phyloP scores from a whole-genome alignment of 2,113 vertebrate genomes.

The Takifugu bimaculatus region DNA sequence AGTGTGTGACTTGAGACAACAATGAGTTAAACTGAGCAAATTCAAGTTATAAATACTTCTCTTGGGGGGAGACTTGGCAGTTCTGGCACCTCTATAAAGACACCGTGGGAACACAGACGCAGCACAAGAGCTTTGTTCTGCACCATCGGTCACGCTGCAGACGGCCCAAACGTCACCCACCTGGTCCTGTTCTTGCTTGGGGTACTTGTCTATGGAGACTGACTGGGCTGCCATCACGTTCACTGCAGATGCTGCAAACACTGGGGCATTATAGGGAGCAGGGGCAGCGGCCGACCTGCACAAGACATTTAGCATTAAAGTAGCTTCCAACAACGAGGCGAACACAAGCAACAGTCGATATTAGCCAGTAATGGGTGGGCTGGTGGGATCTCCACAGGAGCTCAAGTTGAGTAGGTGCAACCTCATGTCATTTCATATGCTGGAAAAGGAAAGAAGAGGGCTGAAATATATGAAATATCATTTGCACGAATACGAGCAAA shows the following conservation, averaged over 20 bases:
- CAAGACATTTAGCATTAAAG: constrained; percentile 32
- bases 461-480: too few relatives aligned
- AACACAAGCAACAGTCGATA: not conserved
- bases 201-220: constrained; percentile 73
- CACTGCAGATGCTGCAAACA: constrained; percentile 61
- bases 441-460: too few relatives aligned
- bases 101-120: constrained; percentile 11
- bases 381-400: not conserved
- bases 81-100: constrained; percentile 33
- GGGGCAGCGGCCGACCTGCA: constrained; percentile 59
- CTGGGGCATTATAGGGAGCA: constrained; percentile 67
- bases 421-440: not conserved
- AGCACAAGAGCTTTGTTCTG: not conserved
- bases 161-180: constrained; percentile 46
- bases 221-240: constrained; percentile 75
- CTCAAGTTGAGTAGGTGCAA: not conserved
- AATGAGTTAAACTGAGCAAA: constrained; percentile 60
- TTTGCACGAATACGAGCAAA: too few relatives aligned
- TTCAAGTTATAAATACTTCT: constrained; percentile 58
- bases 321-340: not conserved
- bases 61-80: constrained; percentile 31
- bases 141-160: not conserved
- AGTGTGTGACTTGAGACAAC: constrained; percentile 53
- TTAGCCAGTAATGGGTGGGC: not conserved
- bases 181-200: constrained; percentile 67